Base-by-base conservation (phyloP, 1,140 invertebrate species). In the Penaeus indicus region DNA sequence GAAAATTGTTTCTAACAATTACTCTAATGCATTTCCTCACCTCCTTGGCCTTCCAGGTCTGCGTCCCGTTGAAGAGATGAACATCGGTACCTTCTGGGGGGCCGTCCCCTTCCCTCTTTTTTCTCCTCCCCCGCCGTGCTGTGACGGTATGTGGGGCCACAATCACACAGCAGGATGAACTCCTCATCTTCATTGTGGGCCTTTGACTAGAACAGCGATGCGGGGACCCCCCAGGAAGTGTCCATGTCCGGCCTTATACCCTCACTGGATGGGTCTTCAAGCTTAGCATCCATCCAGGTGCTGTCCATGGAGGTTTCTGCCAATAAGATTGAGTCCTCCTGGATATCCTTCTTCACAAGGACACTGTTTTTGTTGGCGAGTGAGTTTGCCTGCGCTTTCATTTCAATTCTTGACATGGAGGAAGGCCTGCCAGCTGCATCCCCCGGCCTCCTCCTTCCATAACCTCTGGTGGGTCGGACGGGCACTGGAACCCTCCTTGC, bases 391-490 rank as follows among this genome's bases (percentile, higher is more conserved):
- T 82, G 63, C 64, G 13, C 72, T 22, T 32, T 64, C 72, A 19
- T 32, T 13, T 80, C 86, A 47, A 10, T 54, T 82, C 62, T 85
- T 19, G 64, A 47, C 16, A 75, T 21, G 32, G 83, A 82, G 25
- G 83, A 72, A 18, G 86, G 86, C 38, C 83, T 88, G 19, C 90
- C 83, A 61, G n/a, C 87, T 72, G n/a, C 69, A 47, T 78, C 8
- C 87, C 89, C 32, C 90, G 38, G 32, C 84, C 84, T 19, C n/a
- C 81, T 77, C 32, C 85, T 72, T n/a, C 84, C 90, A 69, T 82
- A n/a, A 90, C 16, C 90, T 87, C 60, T 90, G 90, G 63, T 90
- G 62, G 90, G 90, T 61, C 90, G 75, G 25, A 90, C 87, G 1
- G 90, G 90, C 63, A 90, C 90, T 32, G 90, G 90, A 21, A 88